These are phyloP conservation scores for Lutjanus argentimaculatus DNA, from an alignment of 2,797 vertebrate genomes.

Conservation along the genomic window DNA sequence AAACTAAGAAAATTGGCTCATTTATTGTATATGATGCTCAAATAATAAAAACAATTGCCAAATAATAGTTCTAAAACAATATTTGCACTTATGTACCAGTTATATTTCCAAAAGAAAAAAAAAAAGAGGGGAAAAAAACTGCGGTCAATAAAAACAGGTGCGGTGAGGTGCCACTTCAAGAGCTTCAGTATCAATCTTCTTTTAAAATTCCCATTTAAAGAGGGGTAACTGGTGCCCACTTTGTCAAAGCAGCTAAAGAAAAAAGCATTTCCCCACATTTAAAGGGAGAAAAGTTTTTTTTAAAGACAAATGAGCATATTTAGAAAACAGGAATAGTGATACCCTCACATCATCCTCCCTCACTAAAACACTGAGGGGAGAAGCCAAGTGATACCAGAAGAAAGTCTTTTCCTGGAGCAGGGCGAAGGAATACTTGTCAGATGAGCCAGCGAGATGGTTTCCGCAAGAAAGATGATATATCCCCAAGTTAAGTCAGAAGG, in stretches of 20 bases:
- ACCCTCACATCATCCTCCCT: conserved; percentile 57
- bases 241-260: conserved; percentile 77
- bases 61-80: conserved; percentile 72
- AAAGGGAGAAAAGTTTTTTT: conserved; percentile 53
- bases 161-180: conserved; percentile 65
- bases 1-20: conserved; percentile 62
- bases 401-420: conserved; percentile 63
- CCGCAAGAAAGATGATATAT: conserved; percentile 69
- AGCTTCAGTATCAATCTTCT: conserved; percentile 68
- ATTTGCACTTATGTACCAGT: conserved; percentile 76
- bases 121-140: not conserved
- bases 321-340: conserved; percentile 67
- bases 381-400: conserved; percentile 62
- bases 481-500: conserved; percentile 70
- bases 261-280: conserved; percentile 64
- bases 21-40: conserved; percentile 68
- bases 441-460: conserved; percentile 76
- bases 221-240: conserved; percentile 63
- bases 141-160: conserved; percentile 63
- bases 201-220: conserved; percentile 66
- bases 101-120: conserved; percentile 45
- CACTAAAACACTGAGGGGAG: conserved; percentile 60
- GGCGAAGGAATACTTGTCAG: conserved; percentile 76
- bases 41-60: conserved; percentile 63
- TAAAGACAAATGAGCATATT: conserved; percentile 76